phyloP scores from a whole-genome alignment of 2,113 vertebrate genomes.

The Melanerpes aurifrons region DNA sequence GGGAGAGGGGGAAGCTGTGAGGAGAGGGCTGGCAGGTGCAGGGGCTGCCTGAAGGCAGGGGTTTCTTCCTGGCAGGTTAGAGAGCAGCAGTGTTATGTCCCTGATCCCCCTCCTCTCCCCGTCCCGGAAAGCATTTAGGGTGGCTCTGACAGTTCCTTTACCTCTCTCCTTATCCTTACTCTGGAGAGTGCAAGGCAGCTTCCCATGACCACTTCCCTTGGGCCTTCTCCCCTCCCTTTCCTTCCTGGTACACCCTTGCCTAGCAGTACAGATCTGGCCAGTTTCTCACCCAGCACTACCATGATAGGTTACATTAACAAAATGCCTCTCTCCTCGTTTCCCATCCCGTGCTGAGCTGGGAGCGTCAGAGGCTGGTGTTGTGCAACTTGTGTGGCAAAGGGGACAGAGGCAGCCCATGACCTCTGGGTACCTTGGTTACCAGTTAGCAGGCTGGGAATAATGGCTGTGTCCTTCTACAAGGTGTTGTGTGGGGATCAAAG shows the following conservation, averaged over 20 bases:
- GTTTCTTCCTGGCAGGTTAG: not conserved
- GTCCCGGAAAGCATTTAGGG: not conserved
- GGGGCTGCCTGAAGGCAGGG: not conserved
- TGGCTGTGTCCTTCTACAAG: not conserved
- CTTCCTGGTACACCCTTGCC: not conserved
- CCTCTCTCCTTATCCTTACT: not conserved
- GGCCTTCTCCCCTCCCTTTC: not conserved
- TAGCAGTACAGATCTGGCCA: not conserved
- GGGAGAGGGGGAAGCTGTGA: not conserved
- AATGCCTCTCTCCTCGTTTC: not conserved
- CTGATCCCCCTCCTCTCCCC: not conserved
- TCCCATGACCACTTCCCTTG: not conserved
- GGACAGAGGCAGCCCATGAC: not conserved
- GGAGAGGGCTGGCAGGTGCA: not conserved
- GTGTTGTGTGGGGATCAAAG: not conserved
- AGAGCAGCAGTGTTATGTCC: accelerated
- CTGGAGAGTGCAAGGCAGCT: not conserved
- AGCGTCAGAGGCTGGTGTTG: not conserved
- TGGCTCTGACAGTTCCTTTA: not conserved
- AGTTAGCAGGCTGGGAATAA: not conserved
- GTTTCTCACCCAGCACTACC: not conserved
- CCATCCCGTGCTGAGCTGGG: accelerated
- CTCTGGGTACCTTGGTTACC: not conserved
- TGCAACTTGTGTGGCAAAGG: not conserved
- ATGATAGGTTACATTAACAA: not conserved